phyloP scores from a whole-genome alignment of 2,113 vertebrate species.

The Coturnix japonica region DNA sequence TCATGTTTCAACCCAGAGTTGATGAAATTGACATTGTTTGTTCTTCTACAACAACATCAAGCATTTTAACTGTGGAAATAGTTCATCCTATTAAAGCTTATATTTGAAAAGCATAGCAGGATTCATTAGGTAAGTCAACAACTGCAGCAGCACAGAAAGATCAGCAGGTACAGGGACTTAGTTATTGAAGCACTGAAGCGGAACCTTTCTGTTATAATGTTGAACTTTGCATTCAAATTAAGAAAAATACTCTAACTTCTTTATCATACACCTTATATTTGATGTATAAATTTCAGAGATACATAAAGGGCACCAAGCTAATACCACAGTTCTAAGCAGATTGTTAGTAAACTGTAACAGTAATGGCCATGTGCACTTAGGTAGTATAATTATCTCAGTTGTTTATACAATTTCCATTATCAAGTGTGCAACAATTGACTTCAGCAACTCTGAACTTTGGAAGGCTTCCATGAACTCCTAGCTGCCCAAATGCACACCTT shows the following conservation, averaged over 20 bases:
- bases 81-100: neutral
- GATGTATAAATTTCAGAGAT: neutral
- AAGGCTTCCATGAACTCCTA: neutral
- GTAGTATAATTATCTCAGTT: neutral
- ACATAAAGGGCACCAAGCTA: fast-evolving
- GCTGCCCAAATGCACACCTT: fast-evolving
- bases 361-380: neutral
- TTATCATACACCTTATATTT: neutral
- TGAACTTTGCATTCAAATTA: neutral
- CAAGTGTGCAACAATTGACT: neutral
- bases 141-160: neutral
- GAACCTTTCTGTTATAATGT: neutral
- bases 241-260: neutral
- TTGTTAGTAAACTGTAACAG: neutral
- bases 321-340: neutral
- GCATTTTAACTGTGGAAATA: neutral
- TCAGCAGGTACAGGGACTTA: neutral
- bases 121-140: neutral
- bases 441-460: neutral
- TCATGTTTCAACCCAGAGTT: neutral
- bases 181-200: neutral
- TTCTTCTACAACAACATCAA: neutral
- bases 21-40: no score
- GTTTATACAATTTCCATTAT: neutral
- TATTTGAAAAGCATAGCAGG: neutral